A percentile compares a stretch with the other conserved stretches of the same genome.
Conservation (phyloP, 2,888 invertebrate genomes). For the Balanococcus diminutus region DNA sequence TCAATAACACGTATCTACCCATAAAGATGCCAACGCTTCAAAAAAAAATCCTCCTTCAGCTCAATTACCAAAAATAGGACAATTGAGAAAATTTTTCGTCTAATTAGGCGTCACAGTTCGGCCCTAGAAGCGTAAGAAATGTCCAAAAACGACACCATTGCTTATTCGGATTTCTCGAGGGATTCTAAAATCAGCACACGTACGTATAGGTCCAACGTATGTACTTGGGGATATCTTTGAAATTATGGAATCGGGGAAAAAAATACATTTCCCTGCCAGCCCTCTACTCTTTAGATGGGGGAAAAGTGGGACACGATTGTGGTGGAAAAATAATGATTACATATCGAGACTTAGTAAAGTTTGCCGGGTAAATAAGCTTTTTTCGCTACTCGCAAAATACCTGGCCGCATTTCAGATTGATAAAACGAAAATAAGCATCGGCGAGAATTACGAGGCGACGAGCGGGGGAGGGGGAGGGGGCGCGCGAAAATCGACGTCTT, state of each 20-base stretch:
- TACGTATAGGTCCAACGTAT: too few species aligned
- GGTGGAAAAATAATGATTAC: background rate
- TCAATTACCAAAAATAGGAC: too few species aligned
- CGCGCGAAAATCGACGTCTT: constrained; percentile 49
- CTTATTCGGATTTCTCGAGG: background rate
- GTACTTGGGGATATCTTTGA: too few species aligned
- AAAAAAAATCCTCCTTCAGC: too few species aligned
- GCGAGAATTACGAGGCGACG: constrained; percentile 36
- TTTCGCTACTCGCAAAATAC: background rate
- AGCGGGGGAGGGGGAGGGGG: too few species aligned
- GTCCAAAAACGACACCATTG: background rate
- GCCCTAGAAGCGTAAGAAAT: background rate
- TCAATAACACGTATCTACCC: too few species aligned
- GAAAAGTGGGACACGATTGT: too few species aligned
- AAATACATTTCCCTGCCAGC: too few species aligned
- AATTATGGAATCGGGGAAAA: too few species aligned
- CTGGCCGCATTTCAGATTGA: background rate
- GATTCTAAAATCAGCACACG: background rate
- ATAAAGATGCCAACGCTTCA: too few species aligned
- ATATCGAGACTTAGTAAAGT: background rate
- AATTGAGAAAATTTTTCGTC: background rate
- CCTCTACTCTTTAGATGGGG: too few species aligned
- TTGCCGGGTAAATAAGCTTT: constrained; percentile 8
- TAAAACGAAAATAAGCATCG: constrained; percentile 35
- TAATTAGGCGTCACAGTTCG: background rate